A percentile compares a stretch with the other conserved stretches of the same genome.
Conservation (phyloP, 2,113 vertebrate species). For the Cephalopholis sonnerati region DNA sequence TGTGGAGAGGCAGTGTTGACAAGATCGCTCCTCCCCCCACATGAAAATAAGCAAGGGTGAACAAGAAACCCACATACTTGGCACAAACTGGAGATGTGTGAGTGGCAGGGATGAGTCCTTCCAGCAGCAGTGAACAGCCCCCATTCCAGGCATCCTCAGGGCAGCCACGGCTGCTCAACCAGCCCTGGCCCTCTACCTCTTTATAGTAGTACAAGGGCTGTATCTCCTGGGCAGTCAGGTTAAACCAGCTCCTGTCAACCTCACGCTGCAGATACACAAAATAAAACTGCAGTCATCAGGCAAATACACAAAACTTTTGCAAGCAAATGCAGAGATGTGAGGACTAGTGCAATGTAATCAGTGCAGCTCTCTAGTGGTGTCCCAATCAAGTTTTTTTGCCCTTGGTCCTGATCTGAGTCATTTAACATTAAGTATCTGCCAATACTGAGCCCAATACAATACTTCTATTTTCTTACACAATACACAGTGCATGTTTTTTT, state of each 20-base stretch:
- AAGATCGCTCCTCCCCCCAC: no score
- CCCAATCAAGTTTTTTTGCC: no score
- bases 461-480: no score
- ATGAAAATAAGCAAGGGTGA: not conserved
- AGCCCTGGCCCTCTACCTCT: constrained; percentile 62
- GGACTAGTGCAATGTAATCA: no score
- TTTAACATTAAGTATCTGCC: not conserved
- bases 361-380: no score
- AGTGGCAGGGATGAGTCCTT: constrained; percentile 83
- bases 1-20: no score
- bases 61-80: constrained; percentile 69
- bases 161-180: constrained; percentile 86
- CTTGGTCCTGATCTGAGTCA: no score
- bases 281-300: no score
- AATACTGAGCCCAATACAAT: not conserved
- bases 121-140: constrained; percentile 90
- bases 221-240: constrained; percentile 89
- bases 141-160: constrained; percentile 90
- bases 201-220: constrained; percentile 88
- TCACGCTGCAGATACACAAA: constrained; percentile 81
- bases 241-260: constrained; percentile 87
- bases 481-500: no score
- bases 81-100: constrained; percentile 69
- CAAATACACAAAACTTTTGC: no score
- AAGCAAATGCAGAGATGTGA: no score